Conservation (phyloP, 2,888 invertebrate species). For the Caenorhabditis becei region DNA sequence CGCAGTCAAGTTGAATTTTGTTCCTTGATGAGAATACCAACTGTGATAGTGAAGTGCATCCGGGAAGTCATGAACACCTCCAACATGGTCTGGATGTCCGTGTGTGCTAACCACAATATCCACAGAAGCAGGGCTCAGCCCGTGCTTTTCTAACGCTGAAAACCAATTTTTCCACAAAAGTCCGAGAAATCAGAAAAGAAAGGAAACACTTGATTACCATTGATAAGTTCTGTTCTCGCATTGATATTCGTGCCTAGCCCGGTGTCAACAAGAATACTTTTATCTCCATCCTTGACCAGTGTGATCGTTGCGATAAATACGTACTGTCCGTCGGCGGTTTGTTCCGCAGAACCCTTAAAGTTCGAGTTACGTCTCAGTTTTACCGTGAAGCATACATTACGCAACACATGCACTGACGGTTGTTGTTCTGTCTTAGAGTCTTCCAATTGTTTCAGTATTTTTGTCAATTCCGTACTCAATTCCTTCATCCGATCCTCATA, state of each 20-base stretch:
- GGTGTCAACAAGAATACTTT: constrained; percentile 79
- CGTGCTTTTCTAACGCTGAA: constrained; percentile 39
- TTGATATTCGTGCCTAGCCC: constrained; percentile 80
- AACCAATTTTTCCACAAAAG: background rate
- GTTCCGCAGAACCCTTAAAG: constrained; percentile 77
- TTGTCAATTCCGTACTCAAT: constrained; percentile 67
- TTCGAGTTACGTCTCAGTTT: too few relatives aligned
- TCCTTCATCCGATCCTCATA: constrained; percentile 54
- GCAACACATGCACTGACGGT: constrained; percentile 46
- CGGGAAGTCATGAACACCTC: constrained; percentile 72
- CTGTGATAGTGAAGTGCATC: constrained; percentile 74
- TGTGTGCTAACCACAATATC: constrained; percentile 80
- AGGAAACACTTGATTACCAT: constrained; percentile 69
- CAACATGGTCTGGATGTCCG: constrained; percentile 79
- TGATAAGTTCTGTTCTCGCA: constrained; percentile 76
- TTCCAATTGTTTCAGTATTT: constrained; percentile 64
- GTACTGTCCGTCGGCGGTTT: constrained; percentile 74
- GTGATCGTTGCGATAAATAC: constrained; percentile 79
- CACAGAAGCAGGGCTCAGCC: constrained; percentile 70
- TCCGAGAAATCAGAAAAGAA: background rate
- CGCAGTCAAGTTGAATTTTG: constrained; percentile 75
- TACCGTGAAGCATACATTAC: too few relatives aligned
- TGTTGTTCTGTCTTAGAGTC: constrained; percentile 37
- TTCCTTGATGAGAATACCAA: constrained; percentile 73
- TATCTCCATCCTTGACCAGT: constrained; percentile 74